These are phyloP conservation scores for Galbula dea DNA, from an alignment of 2,113 vertebrate genomes.

Conservation along the genomic window DNA sequence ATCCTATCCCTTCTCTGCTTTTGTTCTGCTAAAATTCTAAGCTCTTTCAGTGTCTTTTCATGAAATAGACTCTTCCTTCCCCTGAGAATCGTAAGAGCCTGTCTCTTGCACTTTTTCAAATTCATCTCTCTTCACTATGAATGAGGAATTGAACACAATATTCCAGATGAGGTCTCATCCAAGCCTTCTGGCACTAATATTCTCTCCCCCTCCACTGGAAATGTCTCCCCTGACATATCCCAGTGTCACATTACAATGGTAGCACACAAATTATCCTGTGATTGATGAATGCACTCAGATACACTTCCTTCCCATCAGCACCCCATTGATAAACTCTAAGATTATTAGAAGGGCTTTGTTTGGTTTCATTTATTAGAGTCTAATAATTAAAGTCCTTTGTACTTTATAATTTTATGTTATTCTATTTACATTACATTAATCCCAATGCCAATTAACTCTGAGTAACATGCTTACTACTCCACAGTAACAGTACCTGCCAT, in stretches of 20 bases:
- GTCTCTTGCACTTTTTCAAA: not conserved
- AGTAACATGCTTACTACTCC: not conserved
- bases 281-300: conserved; percentile 25
- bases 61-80: conserved; percentile 52
- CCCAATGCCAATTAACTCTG: not conserved
- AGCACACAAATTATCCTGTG: conserved; percentile 36
- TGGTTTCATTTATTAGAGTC: not conserved
- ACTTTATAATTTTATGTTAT: not conserved
- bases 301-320: conserved; percentile 21
- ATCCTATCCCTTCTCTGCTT: conserved; percentile 27
- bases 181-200: conserved; percentile 34
- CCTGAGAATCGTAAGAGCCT: conserved; percentile 10
- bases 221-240: conserved; percentile 13
- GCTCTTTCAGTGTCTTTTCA: conserved; percentile 24
- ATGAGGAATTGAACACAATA: conserved; percentile 55
- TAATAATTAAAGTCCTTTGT: not conserved
- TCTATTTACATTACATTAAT: not conserved
- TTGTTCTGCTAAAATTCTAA: conserved; percentile 46
- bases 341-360: not conserved
- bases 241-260: conserved; percentile 8
- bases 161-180: conserved; percentile 43
- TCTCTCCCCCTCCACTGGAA: conserved; percentile 27
- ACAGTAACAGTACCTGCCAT: not conserved
- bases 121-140: conserved; percentile 40
- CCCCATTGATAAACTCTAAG: not conserved